These are phyloP conservation scores for Cephus cinctus DNA, from an alignment of 1,140 invertebrate species.

Conservation along the genomic window DNA sequence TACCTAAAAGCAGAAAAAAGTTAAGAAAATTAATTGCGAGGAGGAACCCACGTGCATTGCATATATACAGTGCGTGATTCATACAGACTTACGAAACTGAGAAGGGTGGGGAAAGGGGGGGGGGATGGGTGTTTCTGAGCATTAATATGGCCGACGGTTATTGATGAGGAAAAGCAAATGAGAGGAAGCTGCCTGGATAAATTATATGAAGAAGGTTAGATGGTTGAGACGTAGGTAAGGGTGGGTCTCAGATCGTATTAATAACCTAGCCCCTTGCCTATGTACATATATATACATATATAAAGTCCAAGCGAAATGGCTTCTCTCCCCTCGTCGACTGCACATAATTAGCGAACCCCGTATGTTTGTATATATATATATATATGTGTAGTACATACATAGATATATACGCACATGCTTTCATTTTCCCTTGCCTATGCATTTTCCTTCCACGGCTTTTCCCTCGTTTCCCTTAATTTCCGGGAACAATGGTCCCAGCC, in stretches of 20 bases:
- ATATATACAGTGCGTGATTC: too few species aligned
- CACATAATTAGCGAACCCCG: slow-evolving; percentile 48
- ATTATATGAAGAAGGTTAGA: slow-evolving; percentile 10
- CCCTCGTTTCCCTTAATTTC: slow-evolving; percentile 53
- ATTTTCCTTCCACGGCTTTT: slow-evolving; percentile 35
- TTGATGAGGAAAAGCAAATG: slow-evolving; percentile 10
- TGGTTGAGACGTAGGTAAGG: too few species aligned
- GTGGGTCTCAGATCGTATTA: background rate
- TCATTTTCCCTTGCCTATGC: slow-evolving; percentile 15
- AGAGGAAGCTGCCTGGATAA: slow-evolving; percentile 17
- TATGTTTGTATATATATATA: too few species aligned
- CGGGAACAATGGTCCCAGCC: slow-evolving; percentile 42
- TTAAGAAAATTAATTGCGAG: background rate
- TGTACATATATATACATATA: background rate
- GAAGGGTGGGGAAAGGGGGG: too few species aligned
- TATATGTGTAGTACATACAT: too few species aligned
- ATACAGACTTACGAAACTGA: too few species aligned
- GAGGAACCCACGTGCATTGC: too few species aligned
- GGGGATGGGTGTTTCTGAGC: too few species aligned
- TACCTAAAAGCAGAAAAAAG: slow-evolving; percentile 33
- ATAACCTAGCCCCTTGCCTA: background rate
- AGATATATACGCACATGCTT: background rate
- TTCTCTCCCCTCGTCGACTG: slow-evolving; percentile 29
- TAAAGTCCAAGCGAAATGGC: slow-evolving; percentile 30
- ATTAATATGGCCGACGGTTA: too few species aligned